phyloP scores from a whole-genome alignment of 2,113 vertebrate genomes.

The Cygnus atratus region DNA sequence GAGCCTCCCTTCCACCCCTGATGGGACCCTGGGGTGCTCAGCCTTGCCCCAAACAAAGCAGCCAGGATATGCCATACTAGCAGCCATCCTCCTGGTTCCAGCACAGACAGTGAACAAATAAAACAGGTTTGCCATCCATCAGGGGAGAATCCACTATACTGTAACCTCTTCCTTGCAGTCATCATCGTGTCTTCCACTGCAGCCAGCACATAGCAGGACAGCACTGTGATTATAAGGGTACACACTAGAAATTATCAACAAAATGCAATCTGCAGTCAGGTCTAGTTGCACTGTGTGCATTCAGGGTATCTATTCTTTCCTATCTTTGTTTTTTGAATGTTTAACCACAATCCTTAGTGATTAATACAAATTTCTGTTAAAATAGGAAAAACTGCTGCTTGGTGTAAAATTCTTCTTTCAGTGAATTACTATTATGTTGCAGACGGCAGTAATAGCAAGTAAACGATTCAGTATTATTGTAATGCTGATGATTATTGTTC shows the following conservation, averaged over 20 bases:
- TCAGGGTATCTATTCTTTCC: neutral
- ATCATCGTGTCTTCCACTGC: neutral
- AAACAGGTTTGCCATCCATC: neutral
- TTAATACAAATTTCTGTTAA: neutral
- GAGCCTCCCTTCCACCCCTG: neutral
- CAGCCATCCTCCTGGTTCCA: neutral
- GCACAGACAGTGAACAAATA: neutral
- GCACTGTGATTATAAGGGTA: neutral
- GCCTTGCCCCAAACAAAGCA: neutral
- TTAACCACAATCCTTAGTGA: neutral
- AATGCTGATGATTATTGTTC: conserved; percentile 38
- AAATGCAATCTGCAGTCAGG: neutral
- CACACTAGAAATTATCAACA: neutral
- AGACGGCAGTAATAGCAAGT: conserved; percentile 1
- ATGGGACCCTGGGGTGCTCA: neutral
- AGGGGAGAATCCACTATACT: neutral
- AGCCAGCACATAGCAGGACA: neutral
- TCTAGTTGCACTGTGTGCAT: neutral
- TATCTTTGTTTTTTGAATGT: neutral
- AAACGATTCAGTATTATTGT: neutral
- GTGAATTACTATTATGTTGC: neutral
- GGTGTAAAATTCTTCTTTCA: neutral
- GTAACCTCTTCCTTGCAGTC: neutral
- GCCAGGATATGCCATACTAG: neutral
- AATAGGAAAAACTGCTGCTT: neutral